Evolutionary conservation across 2,797 vertebrate genomes (phyloP).

Genomic region (Amblyraja radiata): DNA sequence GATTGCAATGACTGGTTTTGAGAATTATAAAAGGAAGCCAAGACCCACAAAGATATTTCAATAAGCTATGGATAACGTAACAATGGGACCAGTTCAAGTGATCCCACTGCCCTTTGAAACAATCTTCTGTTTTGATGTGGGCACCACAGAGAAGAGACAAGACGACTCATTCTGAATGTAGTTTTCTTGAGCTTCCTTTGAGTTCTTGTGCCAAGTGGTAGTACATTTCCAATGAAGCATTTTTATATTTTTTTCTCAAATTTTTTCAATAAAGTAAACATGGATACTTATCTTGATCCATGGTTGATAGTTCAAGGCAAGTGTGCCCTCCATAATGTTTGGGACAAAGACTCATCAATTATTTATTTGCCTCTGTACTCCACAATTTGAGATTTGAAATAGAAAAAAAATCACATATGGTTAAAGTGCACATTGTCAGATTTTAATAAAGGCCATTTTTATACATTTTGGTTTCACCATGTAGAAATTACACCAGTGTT

Average conservation of each 20-base stretch:
- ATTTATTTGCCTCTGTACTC: too few relatives aligned
- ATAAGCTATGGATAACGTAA: not conserved
- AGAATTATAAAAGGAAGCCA: not conserved
- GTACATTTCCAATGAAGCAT: not conserved
- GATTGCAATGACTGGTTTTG: not conserved
- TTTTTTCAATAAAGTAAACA: not conserved
- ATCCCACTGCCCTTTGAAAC: not conserved
- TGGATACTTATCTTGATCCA: not conserved
- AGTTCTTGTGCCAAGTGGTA: not conserved
- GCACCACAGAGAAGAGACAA: not conserved
- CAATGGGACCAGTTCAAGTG: not conserved
- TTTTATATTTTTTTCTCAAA: not conserved
- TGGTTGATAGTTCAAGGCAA: not conserved
- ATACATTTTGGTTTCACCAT: too few relatives aligned
- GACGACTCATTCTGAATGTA: not conserved
- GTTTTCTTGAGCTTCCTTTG: not conserved
- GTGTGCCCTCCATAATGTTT: too few relatives aligned
- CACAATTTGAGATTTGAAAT: too few relatives aligned
- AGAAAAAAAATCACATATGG: too few relatives aligned
- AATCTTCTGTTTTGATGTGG: not conserved
- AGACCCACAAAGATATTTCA: not conserved
- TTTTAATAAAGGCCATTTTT: too few relatives aligned
- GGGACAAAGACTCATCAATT: too few relatives aligned
- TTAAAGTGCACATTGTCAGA: too few relatives aligned
- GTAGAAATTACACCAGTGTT: too few relatives aligned